A percentile compares a stretch with the other conserved stretches of the same genome.
Evolutionary conservation across 2,113 vertebrate genomes (phyloP).

Genomic region (Pogona vitticeps): DNA sequence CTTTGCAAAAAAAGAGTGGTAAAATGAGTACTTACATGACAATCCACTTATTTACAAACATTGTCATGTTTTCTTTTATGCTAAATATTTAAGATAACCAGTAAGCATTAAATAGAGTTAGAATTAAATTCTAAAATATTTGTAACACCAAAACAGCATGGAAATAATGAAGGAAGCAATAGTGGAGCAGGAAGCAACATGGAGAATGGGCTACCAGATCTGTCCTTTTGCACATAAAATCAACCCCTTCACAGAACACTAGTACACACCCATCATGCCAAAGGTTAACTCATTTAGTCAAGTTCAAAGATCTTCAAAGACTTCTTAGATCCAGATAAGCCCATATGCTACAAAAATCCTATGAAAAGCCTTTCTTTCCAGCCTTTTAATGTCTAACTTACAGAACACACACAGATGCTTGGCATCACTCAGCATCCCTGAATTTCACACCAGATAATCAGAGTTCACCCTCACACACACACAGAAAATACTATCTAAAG

Average conservation of each 20-base stretch:
- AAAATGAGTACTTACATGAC: not conserved
- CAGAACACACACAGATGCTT: conserved; percentile 81
- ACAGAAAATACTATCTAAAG: conserved; percentile 61
- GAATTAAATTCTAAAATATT: conserved; percentile 38
- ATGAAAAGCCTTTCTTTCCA: conserved; percentile 80
- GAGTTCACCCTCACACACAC: conserved; percentile 65
- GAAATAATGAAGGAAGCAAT: conserved; percentile 9
- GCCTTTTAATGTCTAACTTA: conserved; percentile 77
- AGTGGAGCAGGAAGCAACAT: conserved; percentile 21
- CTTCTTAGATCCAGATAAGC: conserved; percentile 92
- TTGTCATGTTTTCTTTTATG: not conserved
- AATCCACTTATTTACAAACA: not conserved
- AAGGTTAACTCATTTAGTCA: conserved; percentile 94
- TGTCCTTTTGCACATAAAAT: conserved; percentile 34
- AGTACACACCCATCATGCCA: conserved; percentile 83
- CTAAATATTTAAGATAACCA: conserved; percentile 36
- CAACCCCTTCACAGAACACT: conserved; percentile 20
- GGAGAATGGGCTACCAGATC: conserved; percentile 58
- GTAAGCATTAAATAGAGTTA: conserved; percentile 12
- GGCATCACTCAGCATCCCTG: conserved; percentile 72
- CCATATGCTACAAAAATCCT: conserved; percentile 85
- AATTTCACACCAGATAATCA: conserved; percentile 78
- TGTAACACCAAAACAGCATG: conserved; percentile 35
- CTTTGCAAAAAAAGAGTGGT: not conserved
- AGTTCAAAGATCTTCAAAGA: conserved; percentile 96